A percentile compares a stretch with the other conserved stretches of the same genome.
Conservation (phyloP, 92 coral and sea anemone species). For the Palythoa grandiflora region DNA sequence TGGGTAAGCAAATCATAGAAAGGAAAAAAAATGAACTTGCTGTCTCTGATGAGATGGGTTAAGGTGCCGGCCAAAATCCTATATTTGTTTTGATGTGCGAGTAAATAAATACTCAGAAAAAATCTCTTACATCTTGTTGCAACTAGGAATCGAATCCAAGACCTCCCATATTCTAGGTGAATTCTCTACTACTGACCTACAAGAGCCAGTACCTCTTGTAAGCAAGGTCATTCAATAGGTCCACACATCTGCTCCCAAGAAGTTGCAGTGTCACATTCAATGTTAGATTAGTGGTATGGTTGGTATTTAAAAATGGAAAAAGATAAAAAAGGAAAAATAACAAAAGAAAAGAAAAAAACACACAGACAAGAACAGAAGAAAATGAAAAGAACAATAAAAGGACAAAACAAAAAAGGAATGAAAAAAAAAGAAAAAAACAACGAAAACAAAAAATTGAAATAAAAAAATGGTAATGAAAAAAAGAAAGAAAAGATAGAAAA, state of each 20-base stretch:
- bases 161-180: not conserved
- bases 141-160: not conserved
- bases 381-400: not conserved
- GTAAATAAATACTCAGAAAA: not conserved
- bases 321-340: not conserved
- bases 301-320: not conserved
- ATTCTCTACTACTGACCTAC: no score
- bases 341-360: not conserved
- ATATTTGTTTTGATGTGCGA: not conserved
- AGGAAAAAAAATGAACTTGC: not conserved
- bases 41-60: no score
- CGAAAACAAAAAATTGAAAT: not conserved
- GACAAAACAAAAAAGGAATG: not conserved
- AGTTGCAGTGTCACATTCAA: not conserved
- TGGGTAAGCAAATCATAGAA: not conserved
- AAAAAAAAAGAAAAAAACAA: not conserved
- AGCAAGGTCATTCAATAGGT: no score
- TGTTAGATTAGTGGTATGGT: no score
- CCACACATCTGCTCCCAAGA: no score
- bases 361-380: not conserved
- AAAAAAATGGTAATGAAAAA: not conserved
- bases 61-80: no score
- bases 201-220: no score
- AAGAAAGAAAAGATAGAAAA: not conserved
- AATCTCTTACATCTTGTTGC: no score